These are phyloP conservation scores for Coleophora flavipennella DNA, from an alignment of 2,888 invertebrate species.

Conservation along the genomic window DNA sequence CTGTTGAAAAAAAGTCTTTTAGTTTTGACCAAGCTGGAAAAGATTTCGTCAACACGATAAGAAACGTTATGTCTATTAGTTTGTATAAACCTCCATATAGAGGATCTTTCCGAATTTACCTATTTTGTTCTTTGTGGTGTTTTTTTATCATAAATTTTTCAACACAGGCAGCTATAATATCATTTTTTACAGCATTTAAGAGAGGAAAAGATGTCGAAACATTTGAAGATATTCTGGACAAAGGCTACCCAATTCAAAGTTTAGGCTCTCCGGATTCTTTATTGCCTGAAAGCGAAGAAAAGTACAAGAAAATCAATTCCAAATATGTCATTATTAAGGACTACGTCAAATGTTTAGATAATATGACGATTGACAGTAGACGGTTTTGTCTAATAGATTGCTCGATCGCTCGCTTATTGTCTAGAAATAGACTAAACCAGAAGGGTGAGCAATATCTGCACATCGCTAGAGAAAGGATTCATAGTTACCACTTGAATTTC, in stretches of 20 bases:
- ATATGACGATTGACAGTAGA: conserved; percentile 36
- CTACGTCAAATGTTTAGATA: conserved; percentile 36
- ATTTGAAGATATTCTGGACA: conserved; percentile 54
- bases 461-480: conserved; percentile 49
- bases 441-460: conserved; percentile 58
- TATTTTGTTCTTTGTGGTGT: conserved; percentile 47
- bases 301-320: conserved; percentile 40
- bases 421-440: conserved; percentile 41
- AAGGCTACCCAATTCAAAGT: conserved; percentile 51
- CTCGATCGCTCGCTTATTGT: conserved; percentile 43
- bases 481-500: conserved; percentile 50
- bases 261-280: conserved; percentile 55
- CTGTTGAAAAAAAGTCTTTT: conserved; percentile 25
- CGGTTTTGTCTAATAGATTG: conserved; percentile 60
- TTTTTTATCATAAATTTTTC: conserved; percentile 56
- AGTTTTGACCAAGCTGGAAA: conserved; percentile 48
- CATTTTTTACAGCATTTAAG: conserved; percentile 52
- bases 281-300: conserved; percentile 49
- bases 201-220: conserved; percentile 57
- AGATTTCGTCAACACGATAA: conserved; percentile 47
- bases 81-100: conserved; percentile 40
- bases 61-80: conserved; percentile 40
- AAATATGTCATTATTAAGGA: conserved; percentile 35
- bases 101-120: conserved; percentile 42
- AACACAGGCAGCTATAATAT: conserved; percentile 55